Evolutionary conservation across 2,888 invertebrate species (phyloP).

Genomic region (Lasioglossum figueresi): DNA sequence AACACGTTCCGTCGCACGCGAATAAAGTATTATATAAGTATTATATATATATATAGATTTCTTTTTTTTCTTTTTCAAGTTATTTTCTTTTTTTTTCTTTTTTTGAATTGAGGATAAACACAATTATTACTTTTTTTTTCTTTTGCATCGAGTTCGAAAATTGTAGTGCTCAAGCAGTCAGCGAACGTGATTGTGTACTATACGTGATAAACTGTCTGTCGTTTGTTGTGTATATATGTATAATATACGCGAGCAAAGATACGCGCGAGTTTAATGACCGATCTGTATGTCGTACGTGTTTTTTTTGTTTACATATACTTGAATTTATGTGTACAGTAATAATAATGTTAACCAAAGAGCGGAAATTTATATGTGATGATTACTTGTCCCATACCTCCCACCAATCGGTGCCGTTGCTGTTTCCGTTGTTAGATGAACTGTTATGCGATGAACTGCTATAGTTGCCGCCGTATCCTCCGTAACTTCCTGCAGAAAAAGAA

Average conservation of each 20-base stretch:
- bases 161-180: slow-evolving; percentile 71
- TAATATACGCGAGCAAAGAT: slow-evolving; percentile 60
- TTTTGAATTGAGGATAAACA: slow-evolving; percentile 63
- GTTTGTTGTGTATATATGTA: slow-evolving; percentile 52
- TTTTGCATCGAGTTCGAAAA: slow-evolving; percentile 53
- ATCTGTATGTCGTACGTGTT: slow-evolving; percentile 76
- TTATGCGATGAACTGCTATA: slow-evolving; percentile 78
- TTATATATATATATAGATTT: slow-evolving; percentile 20
- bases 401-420: slow-evolving; percentile 82
- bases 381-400: slow-evolving; percentile 79
- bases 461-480: slow-evolving; percentile 80
- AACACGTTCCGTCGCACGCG: slow-evolving; percentile 70
- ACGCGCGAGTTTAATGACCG: slow-evolving; percentile 58
- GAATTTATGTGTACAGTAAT: slow-evolving; percentile 82
- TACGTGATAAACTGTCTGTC: slow-evolving; percentile 71
- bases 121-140: slow-evolving; percentile 54
- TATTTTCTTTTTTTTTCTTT: slow-evolving; percentile 43
- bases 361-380: slow-evolving; percentile 75
- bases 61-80: background rate
- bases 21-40: slow-evolving; percentile 63
- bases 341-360: slow-evolving; percentile 77
- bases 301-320: slow-evolving; percentile 81
- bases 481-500: slow-evolving; percentile 71
- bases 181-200: slow-evolving; percentile 70
- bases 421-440: slow-evolving; percentile 79